These are phyloP conservation scores for Cryptotis parvus DNA, from an alignment of 2,113 vertebrate species.

Conservation along the genomic window DNA sequence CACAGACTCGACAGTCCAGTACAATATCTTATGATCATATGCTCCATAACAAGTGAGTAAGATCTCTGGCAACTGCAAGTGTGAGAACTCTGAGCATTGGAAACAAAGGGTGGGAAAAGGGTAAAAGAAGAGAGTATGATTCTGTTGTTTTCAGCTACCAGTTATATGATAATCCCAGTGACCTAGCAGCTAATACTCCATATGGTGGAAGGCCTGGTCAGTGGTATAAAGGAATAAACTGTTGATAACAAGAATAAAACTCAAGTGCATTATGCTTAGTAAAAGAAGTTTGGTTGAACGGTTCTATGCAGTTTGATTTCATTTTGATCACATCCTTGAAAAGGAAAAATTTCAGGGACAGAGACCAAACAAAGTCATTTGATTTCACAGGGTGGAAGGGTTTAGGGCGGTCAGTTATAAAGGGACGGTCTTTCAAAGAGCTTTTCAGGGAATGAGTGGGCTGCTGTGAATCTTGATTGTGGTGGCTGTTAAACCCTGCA, in stretches of 20 bases:
- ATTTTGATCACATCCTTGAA: not conserved
- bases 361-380: not conserved
- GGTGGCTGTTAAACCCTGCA: not conserved
- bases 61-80: no score
- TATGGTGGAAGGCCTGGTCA: not conserved
- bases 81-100: no score
- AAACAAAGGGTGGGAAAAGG: no score
- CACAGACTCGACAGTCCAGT: no score
- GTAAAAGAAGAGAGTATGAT: not conserved
- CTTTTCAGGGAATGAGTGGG: not conserved
- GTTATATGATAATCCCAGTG: not conserved
- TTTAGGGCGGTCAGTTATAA: not conserved
- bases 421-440: not conserved
- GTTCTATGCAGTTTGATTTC: not conserved
- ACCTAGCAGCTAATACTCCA: not conserved
- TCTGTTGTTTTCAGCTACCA: conserved; percentile 26
- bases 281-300: conserved; percentile 31
- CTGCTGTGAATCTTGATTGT: conserved; percentile 11
- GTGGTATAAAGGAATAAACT: not conserved
- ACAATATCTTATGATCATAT: no score
- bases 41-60: no score
- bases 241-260: not conserved
- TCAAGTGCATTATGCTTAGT: not conserved
- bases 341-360: not conserved
- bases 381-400: not conserved